Base-by-base conservation (phyloP, 1,140 invertebrate genomes). In the Pachyrhynchus sulphureomaculatus region DNA sequence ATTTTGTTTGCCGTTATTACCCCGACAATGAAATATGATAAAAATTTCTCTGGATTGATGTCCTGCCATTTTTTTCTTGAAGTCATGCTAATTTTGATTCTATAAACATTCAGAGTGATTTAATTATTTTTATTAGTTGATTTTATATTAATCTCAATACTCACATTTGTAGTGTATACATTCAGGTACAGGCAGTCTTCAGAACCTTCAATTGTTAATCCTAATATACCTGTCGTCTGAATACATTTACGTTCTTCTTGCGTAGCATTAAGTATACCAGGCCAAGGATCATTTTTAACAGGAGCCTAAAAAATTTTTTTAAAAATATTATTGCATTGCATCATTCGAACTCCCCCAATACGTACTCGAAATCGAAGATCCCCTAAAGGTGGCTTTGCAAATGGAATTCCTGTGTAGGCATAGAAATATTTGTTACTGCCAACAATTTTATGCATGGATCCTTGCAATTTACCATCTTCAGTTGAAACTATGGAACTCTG, bases 131-230 rank as follows among this genome's bases (percentile, higher is more conserved):
- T n/a, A n/a, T n/a, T n/a, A n/a, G n/a, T n/a, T n/a, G n/a, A n/a
- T n/a, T n/a, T n/a, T n/a, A n/a, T n/a, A n/a, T n/a, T n/a, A n/a
- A n/a, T n/a, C n/a, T n/a, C n/a, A n/a, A 9, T 29, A 62, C 53
- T 62, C 58, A 65, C 64, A 29, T 61, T 45, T 29, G 64, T 29
- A 0, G 65, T 66, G 26, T 66, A 66, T 0, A 66, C 65, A 33
- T 66, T 66, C 4, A 63, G 41, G 20, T 62, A 58, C 13, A 66
- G 44, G 24, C 65, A 66, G 26, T 66, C 60, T 56, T 66, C 65
- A 26, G 60, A 66, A 4, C 65, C 65, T 3, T 34, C 18, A n/a
- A 56, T 55, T 18, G 59, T 33, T 8, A 55, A 17, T 17, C 48
- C 51, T 8, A 52, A 24, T 32, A 59, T 32, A 12, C 57, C 42